A percentile compares a stretch with the other conserved stretches of the same genome.
phyloP scores from a whole-genome alignment of 2,888 invertebrate species.

The Philereme vetulata region DNA sequence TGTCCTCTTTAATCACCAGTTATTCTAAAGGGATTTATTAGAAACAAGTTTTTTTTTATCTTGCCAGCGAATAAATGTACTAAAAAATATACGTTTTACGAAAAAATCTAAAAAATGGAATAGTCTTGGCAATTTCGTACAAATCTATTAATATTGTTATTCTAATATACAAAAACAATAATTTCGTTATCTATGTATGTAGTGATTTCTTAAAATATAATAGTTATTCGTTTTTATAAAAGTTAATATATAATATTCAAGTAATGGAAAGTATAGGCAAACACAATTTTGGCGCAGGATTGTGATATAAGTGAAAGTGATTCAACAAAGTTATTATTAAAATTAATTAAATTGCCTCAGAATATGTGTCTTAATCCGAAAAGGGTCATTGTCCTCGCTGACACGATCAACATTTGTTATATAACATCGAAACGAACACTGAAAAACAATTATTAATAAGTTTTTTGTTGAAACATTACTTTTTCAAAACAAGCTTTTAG shows the following conservation, averaged over 20 bases:
- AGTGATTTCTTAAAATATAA: slow-evolving; percentile 1
- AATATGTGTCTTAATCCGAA: no score
- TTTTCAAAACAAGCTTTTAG: no score
- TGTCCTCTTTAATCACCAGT: no score
- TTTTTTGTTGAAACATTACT: no score
- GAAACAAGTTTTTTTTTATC: background rate
- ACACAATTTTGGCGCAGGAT: slow-evolving; percentile 6
- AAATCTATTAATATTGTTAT: background rate
- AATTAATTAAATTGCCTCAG: no score
- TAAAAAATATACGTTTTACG: background rate
- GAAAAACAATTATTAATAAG: no score
- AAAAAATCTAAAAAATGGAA: background rate
- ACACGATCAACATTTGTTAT: no score
- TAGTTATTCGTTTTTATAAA: slow-evolving; percentile 14
- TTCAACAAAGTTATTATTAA: no score
- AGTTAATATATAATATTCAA: slow-evolving; percentile 19
- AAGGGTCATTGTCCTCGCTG: no score
- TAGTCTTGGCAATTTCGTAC: slow-evolving; percentile 4
- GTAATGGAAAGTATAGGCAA: slow-evolving; percentile 23
- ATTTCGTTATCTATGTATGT: background rate
- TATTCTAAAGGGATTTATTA: no score
- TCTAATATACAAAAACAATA: background rate
- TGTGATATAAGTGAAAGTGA: background rate
- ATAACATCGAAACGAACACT: no score
- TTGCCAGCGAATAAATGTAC: background rate